Percentiles rank a stretch among this genome's conserved stretches.
Evolutionary conservation across 1,140 invertebrate species (phyloP).

Genomic region (Drosophila sp.): DNA sequence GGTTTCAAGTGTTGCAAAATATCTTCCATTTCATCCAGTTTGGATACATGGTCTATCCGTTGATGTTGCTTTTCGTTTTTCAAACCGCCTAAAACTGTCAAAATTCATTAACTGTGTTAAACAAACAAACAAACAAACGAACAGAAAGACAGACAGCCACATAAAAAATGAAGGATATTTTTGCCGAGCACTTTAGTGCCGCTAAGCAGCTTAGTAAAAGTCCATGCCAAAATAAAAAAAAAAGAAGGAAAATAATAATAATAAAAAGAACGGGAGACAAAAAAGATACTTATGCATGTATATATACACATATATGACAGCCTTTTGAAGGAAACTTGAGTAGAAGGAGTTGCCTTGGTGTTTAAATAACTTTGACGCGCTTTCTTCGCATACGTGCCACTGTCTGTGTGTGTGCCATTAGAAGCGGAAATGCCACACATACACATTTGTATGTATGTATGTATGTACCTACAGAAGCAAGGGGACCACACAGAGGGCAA

Average conservation of each 20-base stretch:
- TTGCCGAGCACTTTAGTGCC: conserved; percentile 35
- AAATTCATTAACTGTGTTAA: conserved; percentile 73
- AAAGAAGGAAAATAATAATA: conserved; percentile 15
- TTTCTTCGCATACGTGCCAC: conserved; percentile 40
- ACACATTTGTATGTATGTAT: not conserved
- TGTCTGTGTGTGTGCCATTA: conserved; percentile 49
- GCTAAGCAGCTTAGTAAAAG: conserved; percentile 76
- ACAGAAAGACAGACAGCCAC: conserved; percentile 21
- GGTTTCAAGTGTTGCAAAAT: too few species aligned
- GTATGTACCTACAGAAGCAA: conserved; percentile 18
- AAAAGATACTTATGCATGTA: conserved; percentile 4
- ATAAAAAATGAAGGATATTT: conserved; percentile 24
- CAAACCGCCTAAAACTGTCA: conserved; percentile 34
- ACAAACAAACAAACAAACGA: conserved; percentile 42
- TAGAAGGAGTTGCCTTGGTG: conserved; percentile 43
- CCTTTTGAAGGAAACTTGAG: conserved; percentile 29
- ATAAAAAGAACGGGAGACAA: conserved; percentile 8
- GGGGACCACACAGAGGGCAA: conserved; percentile 23
- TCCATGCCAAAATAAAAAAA: conserved; percentile 50
- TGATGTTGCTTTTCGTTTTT: conserved; percentile 22
- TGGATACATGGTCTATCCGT: too few species aligned
- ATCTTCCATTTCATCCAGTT: too few species aligned
- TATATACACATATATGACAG: conserved; percentile 16
- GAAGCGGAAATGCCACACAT: conserved; percentile 55
- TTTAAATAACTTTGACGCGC: conserved; percentile 77